Conservation (phyloP, 2,113 vertebrate genomes). For the Festucalex cinctus region DNA sequence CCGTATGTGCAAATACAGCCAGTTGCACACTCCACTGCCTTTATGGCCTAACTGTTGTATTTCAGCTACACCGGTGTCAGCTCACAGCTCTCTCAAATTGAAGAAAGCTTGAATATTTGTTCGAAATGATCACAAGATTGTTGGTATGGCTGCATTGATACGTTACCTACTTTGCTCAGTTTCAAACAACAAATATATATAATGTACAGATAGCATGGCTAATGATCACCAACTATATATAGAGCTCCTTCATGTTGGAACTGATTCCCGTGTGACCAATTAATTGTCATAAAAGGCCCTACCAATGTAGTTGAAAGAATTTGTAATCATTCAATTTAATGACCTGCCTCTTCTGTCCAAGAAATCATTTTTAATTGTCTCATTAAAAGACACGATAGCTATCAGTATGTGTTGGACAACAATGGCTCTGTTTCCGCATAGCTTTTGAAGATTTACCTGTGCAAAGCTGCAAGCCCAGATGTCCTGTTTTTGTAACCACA, state of each 20-base stretch:
- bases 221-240: constrained; percentile 54
- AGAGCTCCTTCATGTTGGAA: constrained; percentile 44
- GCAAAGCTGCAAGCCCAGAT: constrained; percentile 46
- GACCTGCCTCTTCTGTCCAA: constrained; percentile 56
- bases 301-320: constrained; percentile 56
- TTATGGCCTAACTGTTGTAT: constrained; percentile 16
- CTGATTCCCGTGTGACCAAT: constrained; percentile 66
- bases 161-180: constrained; percentile 12
- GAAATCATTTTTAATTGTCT: constrained; percentile 69
- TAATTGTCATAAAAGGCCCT: constrained; percentile 56
- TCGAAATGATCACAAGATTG: constrained; percentile 21
- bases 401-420: constrained; percentile 41
- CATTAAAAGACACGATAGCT: constrained; percentile 54
- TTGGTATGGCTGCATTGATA: constrained; percentile 14
- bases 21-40: constrained; percentile 10
- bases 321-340: constrained; percentile 60
- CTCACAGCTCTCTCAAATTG: constrained; percentile 13
- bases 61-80: constrained; percentile 11
- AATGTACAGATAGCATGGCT: constrained; percentile 29
- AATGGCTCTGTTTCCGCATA: constrained; percentile 48
- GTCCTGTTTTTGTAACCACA: constrained; percentile 55
- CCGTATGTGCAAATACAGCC: constrained; percentile 26
- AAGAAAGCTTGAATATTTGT: constrained; percentile 10
- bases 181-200: constrained; percentile 27
- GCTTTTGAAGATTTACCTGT: constrained; percentile 67